Base-by-base conservation (phyloP, 2,888 invertebrate genomes). In the Lobophora halterata region DNA sequence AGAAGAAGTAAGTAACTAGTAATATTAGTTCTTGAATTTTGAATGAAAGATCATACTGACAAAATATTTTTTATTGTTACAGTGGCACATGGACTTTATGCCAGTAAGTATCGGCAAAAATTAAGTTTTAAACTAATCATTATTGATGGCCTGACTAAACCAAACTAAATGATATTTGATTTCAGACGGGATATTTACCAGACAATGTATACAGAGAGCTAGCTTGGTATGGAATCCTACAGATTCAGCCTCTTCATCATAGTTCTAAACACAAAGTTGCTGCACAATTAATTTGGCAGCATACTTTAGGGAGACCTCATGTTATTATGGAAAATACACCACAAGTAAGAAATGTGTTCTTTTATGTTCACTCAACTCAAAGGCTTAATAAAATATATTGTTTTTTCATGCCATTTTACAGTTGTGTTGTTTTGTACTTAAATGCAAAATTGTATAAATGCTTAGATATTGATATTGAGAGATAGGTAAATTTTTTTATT, bases 71-170 rank as follows among this genome's bases (percentile, higher is more conserved):
- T n/a, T n/a, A n/a, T n/a, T n/a, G 40, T 75, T 71, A 40, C 67
- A 83, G 83, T 83, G 83, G 83, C 83, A 83, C 52, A 83, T 83
- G 83, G 83, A 83, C 50, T 83, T 83, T 25, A 83, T 83, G 80
- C 83, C 83, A 36, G 82, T 81, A 67, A 73, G 75, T 70, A 50
- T 21, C 2, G 6, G 3, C 5, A 7, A 12, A 11, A 9, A 9
- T 9, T 4, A n/a, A n/a, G n/a, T n/a, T n/a, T n/a, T n/a, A n/a
- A n/a, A n/a, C 1, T 3, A 8, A 1, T 8, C 3, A 20, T 9
- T 9, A 4, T 20, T 20, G 1, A 3, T 9, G 1, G 2, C 5
- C n/a, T 3, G 18, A 18, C 5, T 18, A 5, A 20, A 8, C n/a
- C n/a, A n/a, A n/a, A n/a, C 12, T 12, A 25, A 6, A 12, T n/a